Evolutionary conservation across 2,888 invertebrate species (phyloP), one percentile per base, ranked within the genome.

Genomic region (Sepiola atlantica): DNA sequence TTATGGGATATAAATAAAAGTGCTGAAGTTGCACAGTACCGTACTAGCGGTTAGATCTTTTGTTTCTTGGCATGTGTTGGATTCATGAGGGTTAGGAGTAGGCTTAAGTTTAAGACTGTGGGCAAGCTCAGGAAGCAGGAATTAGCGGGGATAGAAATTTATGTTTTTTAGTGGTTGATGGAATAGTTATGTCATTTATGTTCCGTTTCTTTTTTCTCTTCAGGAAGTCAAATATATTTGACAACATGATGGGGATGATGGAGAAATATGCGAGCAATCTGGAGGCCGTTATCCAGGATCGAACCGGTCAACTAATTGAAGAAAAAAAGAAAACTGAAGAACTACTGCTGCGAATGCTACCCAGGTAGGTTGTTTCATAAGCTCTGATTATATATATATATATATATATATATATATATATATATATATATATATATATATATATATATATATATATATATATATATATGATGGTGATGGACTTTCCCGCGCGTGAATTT

Each of bases 171-270:
- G n/a, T n/a, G n/a, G n/a, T n/a, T n/a, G n/a, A n/a, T n/a, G n/a
- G n/a, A n/a, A n/a, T n/a, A n/a, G 45, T 45, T 45, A 45, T 8
- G 45, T 45, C n/a, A 21, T n/a, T n/a, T 77, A 14, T 16, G 10
- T n/a, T 77, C 16, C 16, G 10, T 77, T 32, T n/a, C 2, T 32
- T 77, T 14, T n/a, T 77, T 16, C 1, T 45, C 28, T 92, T 12
- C 96, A 99, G 99, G 98, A 98, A 99, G 97, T 98, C 99, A 35
- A 99, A 99, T 97, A 99, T 99, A 96, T 99, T 99, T 96, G 99
- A 99, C 97, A 99, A 99, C 97, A 99, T 99, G 99, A 98, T 99
- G 98, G 98, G 98, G 0, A 99, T 99, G 98, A 99, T 99, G 99
- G 99, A 99, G 97, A 99, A 99, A 97, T 99, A 99, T 97, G 99